These are phyloP conservation scores for Chloroceryle aenea DNA, from an alignment of 2,113 vertebrate genomes.

Conservation along the genomic window DNA sequence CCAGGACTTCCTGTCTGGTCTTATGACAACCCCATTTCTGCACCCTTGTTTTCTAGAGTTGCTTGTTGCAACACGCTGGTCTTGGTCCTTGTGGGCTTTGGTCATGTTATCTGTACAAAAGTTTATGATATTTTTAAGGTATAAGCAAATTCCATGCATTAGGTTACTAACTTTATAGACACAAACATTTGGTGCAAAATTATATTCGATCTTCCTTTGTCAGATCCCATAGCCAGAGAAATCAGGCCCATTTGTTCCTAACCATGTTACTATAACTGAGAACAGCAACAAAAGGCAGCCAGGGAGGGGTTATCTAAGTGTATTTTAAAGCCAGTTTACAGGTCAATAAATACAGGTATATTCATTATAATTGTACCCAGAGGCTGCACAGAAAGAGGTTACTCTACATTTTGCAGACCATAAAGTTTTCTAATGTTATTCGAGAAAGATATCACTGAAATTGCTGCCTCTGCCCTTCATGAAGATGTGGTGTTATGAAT, in stretches of 20 bases:
- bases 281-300: background rate
- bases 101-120: background rate
- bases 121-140: background rate
- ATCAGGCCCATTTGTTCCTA: background rate
- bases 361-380: background rate
- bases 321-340: background rate
- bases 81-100: fast-evolving
- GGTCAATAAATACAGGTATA: background rate
- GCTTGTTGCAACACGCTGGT: background rate
- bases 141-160: background rate
- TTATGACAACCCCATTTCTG: fast-evolving
- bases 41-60: fast-evolving
- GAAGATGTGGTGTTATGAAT: background rate
- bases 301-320: background rate
- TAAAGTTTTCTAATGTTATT: background rate
- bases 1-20: background rate
- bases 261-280: background rate
- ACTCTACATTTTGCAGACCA: background rate
- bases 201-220: background rate
- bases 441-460: background rate
- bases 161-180: background rate
- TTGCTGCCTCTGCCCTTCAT: background rate
- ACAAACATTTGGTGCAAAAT: background rate
- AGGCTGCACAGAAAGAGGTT: background rate
- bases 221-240: background rate